phyloP scores from a whole-genome alignment of 2,113 vertebrate genomes.

The Dipodomys stephensi region DNA sequence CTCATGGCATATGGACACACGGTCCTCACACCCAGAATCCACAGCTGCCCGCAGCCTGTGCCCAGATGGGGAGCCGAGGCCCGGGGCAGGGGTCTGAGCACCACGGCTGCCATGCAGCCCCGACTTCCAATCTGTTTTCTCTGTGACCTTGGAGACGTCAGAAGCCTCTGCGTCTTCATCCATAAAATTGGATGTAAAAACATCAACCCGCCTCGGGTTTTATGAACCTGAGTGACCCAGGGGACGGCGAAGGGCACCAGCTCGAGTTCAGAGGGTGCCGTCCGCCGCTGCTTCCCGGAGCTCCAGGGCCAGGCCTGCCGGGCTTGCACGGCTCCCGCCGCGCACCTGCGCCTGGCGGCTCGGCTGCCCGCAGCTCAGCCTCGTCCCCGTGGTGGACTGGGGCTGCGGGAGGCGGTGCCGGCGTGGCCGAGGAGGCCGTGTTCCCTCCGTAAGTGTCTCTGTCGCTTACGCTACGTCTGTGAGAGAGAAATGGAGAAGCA shows the following conservation, averaged over 20 bases:
- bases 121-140: constrained; percentile 42
- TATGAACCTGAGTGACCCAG: constrained; percentile 69
- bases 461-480: neutral
- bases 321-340: too few relatives aligned
- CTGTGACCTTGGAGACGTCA: constrained; percentile 74
- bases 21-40: neutral
- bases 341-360: too few relatives aligned
- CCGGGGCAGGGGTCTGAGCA: neutral
- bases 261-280: neutral
- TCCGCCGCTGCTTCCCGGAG: neutral
- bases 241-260: constrained; percentile 27
- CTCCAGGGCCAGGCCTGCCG: too few relatives aligned
- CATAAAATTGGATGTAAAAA: constrained; percentile 77
- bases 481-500: too few relatives aligned
- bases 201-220: constrained; percentile 63
- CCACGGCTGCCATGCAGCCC: constrained; percentile 22
- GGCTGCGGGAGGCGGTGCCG: too few relatives aligned
- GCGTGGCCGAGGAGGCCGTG: too few relatives aligned
- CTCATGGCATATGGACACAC: too few relatives aligned
- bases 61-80: too few relatives aligned
- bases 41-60: neutral
- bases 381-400: too few relatives aligned
- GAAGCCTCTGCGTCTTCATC: constrained; percentile 76
- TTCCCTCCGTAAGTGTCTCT: too few relatives aligned
- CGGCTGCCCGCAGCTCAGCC: too few relatives aligned